These are phyloP conservation scores for Dendroctonus valens DNA, from an alignment of 1,140 invertebrate species.

Conservation along the genomic window DNA sequence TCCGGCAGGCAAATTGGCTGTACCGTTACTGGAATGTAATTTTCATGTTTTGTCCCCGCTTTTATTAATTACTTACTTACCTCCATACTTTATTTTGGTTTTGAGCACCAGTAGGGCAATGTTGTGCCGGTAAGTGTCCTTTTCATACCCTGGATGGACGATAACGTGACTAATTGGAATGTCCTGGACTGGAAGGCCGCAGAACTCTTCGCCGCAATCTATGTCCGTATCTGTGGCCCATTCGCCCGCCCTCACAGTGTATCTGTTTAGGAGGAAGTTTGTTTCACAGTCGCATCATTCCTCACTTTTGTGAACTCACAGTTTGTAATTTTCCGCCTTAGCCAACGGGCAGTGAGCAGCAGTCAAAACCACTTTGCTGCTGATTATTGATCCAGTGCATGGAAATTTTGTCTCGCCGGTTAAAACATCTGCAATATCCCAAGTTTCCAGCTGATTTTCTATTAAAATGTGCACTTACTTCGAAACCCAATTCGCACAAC, in stretches of 20 bases:
- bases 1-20: constrained; percentile 56
- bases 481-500: constrained; percentile 65
- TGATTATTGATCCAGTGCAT: constrained; percentile 68
- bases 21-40: constrained; percentile 51
- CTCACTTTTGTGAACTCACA: constrained; percentile 51
- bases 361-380: constrained; percentile 61
- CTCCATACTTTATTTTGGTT: constrained; percentile 65
- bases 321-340: constrained; percentile 64
- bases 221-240: constrained; percentile 61
- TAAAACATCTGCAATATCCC: constrained; percentile 55
- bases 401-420: constrained; percentile 63
- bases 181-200: constrained; percentile 62
- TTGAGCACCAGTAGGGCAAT: constrained; percentile 65
- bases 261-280: constrained; percentile 44
- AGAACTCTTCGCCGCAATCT: constrained; percentile 67
- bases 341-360: constrained; percentile 70
- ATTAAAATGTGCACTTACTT: constrained; percentile 50
- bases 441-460: constrained; percentile 10
- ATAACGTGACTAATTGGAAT: constrained; percentile 65
- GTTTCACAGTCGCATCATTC: not conserved
- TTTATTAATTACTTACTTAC: constrained; percentile 48
- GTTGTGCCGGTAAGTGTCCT: constrained; percentile 66
- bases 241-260: constrained; percentile 64
- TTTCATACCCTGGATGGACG: constrained; percentile 67
- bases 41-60: not conserved